Percentiles rank a stretch among this genome's conserved stretches.
These are phyloP conservation scores for Sarcophaga rosellei DNA, from an alignment of 2,888 invertebrate species.

Conservation along the genomic window DNA sequence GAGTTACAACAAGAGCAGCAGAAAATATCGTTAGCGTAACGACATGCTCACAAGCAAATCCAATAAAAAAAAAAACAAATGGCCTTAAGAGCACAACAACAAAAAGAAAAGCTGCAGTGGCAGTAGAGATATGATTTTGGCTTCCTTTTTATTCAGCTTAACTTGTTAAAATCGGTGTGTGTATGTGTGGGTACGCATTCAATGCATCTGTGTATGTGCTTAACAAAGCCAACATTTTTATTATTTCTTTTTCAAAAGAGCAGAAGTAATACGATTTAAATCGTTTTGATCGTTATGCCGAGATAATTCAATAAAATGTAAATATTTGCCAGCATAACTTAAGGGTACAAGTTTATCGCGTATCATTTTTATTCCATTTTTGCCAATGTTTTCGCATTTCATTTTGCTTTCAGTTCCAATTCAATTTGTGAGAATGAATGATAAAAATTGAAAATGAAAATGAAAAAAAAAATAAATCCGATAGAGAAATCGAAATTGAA, in stretches of 20 bases:
- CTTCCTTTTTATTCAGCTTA: not conserved
- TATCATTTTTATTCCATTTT: not conserved
- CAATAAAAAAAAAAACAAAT: conserved; percentile 17
- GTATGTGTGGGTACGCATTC: not conserved
- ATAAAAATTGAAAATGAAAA: not conserved
- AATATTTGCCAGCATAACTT: conserved; percentile 67
- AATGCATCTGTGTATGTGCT: not conserved
- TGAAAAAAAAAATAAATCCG: conserved; percentile 34
- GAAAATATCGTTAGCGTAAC: not conserved
- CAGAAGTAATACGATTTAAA: conserved; percentile 62
- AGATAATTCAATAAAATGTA: conserved; percentile 67
- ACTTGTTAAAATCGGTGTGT: not conserved
- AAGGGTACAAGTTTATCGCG: conserved; percentile 35
- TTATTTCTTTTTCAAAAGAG: not conserved
- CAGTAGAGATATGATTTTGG: conserved; percentile 1
- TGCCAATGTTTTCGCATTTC: conserved; percentile 3
- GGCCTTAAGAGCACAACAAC: conserved; percentile 21
- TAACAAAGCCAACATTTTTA: too few species aligned
- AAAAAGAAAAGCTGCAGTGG: not conserved
- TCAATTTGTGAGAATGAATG: not conserved
- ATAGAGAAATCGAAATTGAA: conserved; percentile 62
- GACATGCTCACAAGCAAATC: not conserved
- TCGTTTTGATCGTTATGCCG: conserved; percentile 63
- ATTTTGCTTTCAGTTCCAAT: conserved; percentile 44
- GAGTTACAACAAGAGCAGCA: not conserved